Conservation (phyloP, 2,888 invertebrate species). For the Brachynemurus nebulosus region DNA sequence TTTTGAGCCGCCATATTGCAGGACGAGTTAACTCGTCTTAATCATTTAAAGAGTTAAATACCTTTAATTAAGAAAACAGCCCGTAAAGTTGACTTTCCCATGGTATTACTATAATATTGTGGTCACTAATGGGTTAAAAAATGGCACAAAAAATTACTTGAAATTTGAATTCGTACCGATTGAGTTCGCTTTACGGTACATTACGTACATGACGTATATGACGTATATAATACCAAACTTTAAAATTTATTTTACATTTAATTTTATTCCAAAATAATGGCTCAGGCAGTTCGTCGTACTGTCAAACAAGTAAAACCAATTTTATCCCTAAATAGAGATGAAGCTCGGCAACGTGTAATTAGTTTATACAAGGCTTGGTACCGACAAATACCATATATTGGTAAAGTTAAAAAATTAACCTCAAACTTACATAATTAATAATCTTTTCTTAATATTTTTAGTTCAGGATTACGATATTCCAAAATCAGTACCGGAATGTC, state of each 20-base stretch:
- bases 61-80: no score
- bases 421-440: constrained; percentile 21
- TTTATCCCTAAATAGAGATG: constrained; percentile 58
- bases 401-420: constrained; percentile 39
- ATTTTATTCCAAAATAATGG: not conserved
- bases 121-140: no score
- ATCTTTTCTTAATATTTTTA: constrained; percentile 34
- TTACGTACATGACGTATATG: no score
- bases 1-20: no score
- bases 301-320: constrained; percentile 70
- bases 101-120: no score
- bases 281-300: constrained; percentile 35
- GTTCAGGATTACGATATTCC: constrained; percentile 77
- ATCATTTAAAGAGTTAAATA: no score
- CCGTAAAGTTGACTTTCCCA: no score
- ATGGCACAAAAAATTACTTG: no score
- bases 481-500: constrained; percentile 51
- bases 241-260: not conserved
- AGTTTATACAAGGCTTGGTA: constrained; percentile 91
- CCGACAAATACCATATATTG: constrained; percentile 76
- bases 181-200: no score
- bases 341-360: constrained; percentile 71
- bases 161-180: no score
- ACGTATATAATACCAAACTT: no score
- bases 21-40: no score